A percentile compares a stretch with the other conserved stretches of the same genome.
phyloP scores from a whole-genome alignment of 2,797 vertebrate genomes.

The Pogonophryne albipinna region DNA sequence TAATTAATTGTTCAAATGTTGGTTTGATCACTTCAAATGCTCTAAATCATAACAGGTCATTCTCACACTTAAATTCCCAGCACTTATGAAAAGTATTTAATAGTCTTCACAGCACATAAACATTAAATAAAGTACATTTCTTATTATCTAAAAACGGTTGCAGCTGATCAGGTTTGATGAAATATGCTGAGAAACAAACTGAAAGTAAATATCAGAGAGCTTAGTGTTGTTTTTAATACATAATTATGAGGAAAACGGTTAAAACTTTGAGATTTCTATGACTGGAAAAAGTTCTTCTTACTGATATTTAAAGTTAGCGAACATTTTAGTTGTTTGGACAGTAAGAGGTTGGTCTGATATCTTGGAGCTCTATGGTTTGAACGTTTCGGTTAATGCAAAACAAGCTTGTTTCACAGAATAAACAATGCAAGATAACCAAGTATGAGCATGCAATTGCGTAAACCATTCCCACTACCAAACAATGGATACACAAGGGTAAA shows the following conservation, averaged over 20 bases:
- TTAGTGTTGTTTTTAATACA: too few species aligned
- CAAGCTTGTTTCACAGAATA: neutral
- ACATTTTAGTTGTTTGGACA: too few species aligned
- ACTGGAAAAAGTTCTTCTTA: too few species aligned
- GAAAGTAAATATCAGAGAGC: too few species aligned
- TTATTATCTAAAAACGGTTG: neutral
- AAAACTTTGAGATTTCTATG: too few species aligned
- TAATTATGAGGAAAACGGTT: too few species aligned
- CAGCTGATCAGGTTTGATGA: neutral
- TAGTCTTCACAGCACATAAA: too few species aligned
- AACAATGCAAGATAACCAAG: neutral
- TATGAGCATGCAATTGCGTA: neutral
- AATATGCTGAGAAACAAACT: neutral
- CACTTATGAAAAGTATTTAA: neutral
- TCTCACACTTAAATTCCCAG: neutral
- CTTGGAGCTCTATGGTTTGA: neutral
- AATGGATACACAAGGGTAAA: neutral
- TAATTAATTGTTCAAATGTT: constrained; percentile 33
- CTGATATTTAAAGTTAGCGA: too few species aligned
- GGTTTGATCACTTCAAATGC: constrained; percentile 14
- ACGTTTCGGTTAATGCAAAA: neutral
- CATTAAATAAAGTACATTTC: neutral
- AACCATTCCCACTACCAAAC: neutral
- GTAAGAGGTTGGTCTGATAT: too few species aligned
- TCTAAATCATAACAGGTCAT: neutral